These are phyloP conservation scores for Typhlomys cinereus DNA, from an alignment of 2,113 vertebrate genomes.

Conservation along the genomic window DNA sequence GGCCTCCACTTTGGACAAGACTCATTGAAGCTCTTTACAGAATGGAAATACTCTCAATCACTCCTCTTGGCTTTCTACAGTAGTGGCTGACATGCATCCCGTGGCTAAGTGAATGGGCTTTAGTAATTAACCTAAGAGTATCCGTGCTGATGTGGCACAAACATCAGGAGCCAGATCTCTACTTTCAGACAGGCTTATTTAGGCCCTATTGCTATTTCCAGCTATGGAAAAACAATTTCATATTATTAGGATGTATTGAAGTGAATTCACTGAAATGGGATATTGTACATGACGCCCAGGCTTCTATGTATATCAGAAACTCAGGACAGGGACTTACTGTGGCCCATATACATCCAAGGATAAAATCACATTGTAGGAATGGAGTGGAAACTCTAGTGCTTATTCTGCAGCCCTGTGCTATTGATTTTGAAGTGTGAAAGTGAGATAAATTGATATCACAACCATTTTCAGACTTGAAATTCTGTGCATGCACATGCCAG, in stretches of 20 bases:
- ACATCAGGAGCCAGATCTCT: not conserved
- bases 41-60: not conserved
- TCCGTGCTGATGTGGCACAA: not conserved
- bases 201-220: not conserved
- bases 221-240: not conserved
- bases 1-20: not conserved
- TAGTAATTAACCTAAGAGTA: slow-evolving; percentile 1
- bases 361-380: rapidly evolving
- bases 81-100: not conserved
- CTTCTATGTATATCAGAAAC: not conserved
- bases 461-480: not conserved
- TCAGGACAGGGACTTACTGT: not conserved
- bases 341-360: not conserved
- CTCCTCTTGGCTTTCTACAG: slow-evolving; percentile 29
- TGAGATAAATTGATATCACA: not conserved
- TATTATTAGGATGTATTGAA: not conserved
- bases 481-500: not conserved
- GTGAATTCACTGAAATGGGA: not conserved
- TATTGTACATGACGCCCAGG: not conserved
- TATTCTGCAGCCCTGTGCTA: not conserved
- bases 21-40: slow-evolving; percentile 36
- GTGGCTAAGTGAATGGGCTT: not conserved
- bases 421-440: not conserved
- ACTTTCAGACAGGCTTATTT: not conserved
- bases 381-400: not conserved